Evolutionary conservation across 23 tunicate species (phyloP), one percentile per base, ranked within the genome.

Genomic region (Aplidium turbinatum): DNA sequence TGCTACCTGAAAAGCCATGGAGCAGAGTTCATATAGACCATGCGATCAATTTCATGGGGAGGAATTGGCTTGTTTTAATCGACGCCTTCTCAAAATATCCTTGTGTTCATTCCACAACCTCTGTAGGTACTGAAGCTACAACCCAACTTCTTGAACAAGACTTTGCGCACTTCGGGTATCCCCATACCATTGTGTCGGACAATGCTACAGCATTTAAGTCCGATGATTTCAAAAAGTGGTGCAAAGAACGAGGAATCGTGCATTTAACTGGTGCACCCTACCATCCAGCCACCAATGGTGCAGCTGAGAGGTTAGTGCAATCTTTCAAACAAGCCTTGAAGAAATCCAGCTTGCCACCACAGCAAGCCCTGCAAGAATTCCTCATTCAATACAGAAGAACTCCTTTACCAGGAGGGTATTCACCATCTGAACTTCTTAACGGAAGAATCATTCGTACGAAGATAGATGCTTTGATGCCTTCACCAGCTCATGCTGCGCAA

Each of bases 1-100:
- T 74, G 79, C 31, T 34, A 4, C 79, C 79, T 9, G 79, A 74
- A 31, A 75, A 74, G 33, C 79, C 79, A 19, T 74, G 68, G 68
- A 74, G 79, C 38, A 51, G 68, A 21, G 3, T 74, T 28, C 68
- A 74, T 39, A 16, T 56, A 1, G 79, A 74, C 25, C 79, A 74
- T 39, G 79, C 79, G 1, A 29, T 74, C 3, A 57, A 56, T 39
- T 74, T 74, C 53, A 22, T 33, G 79, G 79, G 52, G 1, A 9
- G n/a, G 19, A 35, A 74, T 32, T 74, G 79, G 79, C 31, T 74
- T 5, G 65, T 57, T 33, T 1, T 77, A 23, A 38, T 77, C 1
- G 51, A 66, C 30, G 51, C 72, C 30, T 66, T 35, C 25, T 66
- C 51, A 4, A 66, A 35, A 4, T 66, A 66, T 38, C 52, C 72